Conservation (phyloP, 2,113 vertebrate species). For the Psettodes erumei region DNA sequence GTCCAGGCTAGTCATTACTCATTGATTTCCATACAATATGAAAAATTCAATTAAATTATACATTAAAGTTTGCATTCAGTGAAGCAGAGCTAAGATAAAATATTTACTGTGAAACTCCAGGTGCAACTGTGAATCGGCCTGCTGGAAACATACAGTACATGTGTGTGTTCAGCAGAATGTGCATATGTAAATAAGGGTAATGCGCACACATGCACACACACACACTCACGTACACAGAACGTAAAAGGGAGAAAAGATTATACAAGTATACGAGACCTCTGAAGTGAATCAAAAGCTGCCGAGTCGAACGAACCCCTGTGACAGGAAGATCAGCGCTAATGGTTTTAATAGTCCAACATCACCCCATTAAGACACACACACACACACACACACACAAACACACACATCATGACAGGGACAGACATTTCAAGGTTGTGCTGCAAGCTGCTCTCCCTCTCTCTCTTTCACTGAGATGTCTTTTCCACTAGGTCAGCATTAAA, state of each 20-base stretch:
- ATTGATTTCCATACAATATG: too few relatives aligned
- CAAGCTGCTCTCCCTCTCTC: conserved; percentile 16
- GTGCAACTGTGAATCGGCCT: not conserved
- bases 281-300: conserved; percentile 50
- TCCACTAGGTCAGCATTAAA: conserved; percentile 75
- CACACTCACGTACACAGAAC: not conserved
- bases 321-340: conserved; percentile 55
- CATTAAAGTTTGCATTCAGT: too few relatives aligned
- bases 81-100: not conserved
- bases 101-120: not conserved
- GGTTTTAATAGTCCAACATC: conserved; percentile 71
- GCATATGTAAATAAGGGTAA: conserved; percentile 14
- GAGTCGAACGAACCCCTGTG: conserved; percentile 43
- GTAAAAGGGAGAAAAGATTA: not conserved
- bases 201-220: conserved; percentile 14
- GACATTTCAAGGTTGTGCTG: conserved; percentile 61
- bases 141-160: not conserved
- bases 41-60: too few relatives aligned
- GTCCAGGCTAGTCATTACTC: too few relatives aligned
- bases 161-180: conserved; percentile 21
- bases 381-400: conserved; percentile 23
- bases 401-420: conserved; percentile 34
- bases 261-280: conserved; percentile 28
- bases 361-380: conserved; percentile 34
- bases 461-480: conserved; percentile 51